phyloP scores from a whole-genome alignment of 1,140 invertebrate species.

The Eumeta japonica region DNA sequence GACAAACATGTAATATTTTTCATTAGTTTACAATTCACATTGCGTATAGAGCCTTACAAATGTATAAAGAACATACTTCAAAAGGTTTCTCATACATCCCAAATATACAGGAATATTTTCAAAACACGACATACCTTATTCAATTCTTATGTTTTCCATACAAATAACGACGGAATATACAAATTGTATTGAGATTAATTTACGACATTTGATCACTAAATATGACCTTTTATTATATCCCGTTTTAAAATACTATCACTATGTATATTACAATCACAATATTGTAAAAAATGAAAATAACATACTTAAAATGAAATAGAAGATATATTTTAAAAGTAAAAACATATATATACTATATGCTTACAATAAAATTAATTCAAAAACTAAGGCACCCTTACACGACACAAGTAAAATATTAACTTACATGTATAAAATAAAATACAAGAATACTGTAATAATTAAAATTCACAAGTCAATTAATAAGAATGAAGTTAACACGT shows the following conservation, averaged over 20 bases:
- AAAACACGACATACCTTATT: not conserved
- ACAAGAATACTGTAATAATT: too few species aligned
- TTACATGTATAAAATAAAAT: too few species aligned
- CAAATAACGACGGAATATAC: not conserved
- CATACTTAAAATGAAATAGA: too few species aligned
- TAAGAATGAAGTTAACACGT: too few species aligned
- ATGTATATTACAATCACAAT: too few species aligned
- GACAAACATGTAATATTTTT: conserved; percentile 56
- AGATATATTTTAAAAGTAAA: too few species aligned
- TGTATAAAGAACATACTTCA: conserved; percentile 46
- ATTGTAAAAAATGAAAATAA: too few species aligned
- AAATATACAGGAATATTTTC: conserved; percentile 5
- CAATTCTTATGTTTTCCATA: not conserved
- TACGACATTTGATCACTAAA: not conserved
- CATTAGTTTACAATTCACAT: conserved; percentile 53
- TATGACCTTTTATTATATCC: not conserved
- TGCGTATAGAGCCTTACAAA: conserved; percentile 42
- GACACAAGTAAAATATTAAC: conserved; percentile 21
- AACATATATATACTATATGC: too few species aligned
- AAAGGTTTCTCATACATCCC: conserved; percentile 37
- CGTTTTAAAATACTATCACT: too few species aligned
- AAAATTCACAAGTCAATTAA: too few species aligned
- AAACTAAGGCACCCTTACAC: too few species aligned
- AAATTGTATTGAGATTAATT: not conserved
- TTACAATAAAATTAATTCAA: too few species aligned